Evolutionary conservation across 2,797 vertebrate genomes (phyloP).

Genomic region (Sebastes hubbsi): DNA sequence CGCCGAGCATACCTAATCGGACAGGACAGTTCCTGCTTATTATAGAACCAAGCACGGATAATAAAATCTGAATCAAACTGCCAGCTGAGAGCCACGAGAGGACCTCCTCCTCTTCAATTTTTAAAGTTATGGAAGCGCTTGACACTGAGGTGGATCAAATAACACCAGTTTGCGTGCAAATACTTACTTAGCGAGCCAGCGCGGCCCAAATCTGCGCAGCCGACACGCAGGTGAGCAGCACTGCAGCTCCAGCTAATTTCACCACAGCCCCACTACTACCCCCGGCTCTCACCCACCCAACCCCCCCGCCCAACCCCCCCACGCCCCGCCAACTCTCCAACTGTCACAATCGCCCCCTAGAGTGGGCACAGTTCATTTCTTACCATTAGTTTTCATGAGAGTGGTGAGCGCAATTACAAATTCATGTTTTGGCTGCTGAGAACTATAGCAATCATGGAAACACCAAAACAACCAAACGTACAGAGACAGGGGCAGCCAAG

Average conservation of each 20-base stretch:
- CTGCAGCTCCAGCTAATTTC: conserved; percentile 82
- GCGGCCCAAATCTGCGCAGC: conserved; percentile 71
- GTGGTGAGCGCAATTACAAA: conserved; percentile 80
- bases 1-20: conserved; percentile 88
- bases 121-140: conserved; percentile 91
- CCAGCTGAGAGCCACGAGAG: conserved; percentile 80
- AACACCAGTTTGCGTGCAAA: conserved; percentile 90
- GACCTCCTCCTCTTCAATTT: conserved; percentile 89
- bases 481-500: conserved; percentile 4
- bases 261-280: conserved; percentile 45
- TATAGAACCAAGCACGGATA: conserved; percentile 89
- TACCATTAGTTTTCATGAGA: conserved; percentile 82
- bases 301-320: neutral
- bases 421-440: conserved; percentile 87
- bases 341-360: conserved; percentile 71
- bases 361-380: conserved; percentile 85
- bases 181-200: conserved; percentile 86
- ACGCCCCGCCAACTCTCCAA: conserved; percentile 52
- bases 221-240: conserved; percentile 77
- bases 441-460: conserved; percentile 83
- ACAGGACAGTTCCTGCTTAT: conserved; percentile 94
- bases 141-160: conserved; percentile 90
- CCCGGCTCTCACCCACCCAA: neutral
- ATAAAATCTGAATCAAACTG: conserved; percentile 93
- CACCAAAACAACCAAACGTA: conserved; percentile 86